Percentiles rank a stretch among this genome's conserved stretches.
phyloP scores from a whole-genome alignment of 2,888 invertebrate species.

The Ryuthela nishihirai region DNA sequence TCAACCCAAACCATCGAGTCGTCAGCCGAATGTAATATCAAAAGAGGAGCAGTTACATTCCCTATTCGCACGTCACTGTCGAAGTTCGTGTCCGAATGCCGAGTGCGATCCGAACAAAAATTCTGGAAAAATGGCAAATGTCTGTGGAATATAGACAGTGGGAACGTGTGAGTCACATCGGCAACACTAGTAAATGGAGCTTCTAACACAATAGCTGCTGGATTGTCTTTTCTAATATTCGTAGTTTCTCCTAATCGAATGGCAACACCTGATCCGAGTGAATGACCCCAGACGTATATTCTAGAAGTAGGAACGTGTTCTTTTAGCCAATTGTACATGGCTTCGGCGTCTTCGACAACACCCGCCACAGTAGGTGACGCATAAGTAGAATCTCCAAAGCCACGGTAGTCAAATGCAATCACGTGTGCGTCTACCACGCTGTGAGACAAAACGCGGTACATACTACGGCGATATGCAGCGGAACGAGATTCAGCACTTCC shows the following conservation, averaged over 20 bases:
- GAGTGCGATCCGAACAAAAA: constrained; percentile 68
- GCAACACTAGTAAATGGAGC: constrained; percentile 88
- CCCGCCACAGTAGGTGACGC: constrained; percentile 65
- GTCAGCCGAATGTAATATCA: constrained; percentile 88
- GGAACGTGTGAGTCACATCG: constrained; percentile 80
- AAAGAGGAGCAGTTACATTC: constrained; percentile 63
- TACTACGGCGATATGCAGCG: constrained; percentile 65
- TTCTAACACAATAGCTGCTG: constrained; percentile 75
- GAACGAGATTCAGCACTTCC: constrained; percentile 71
- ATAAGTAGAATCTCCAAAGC: constrained; percentile 57
- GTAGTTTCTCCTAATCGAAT: constrained; percentile 64
- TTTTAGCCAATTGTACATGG: constrained; percentile 67
- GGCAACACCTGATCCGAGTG: constrained; percentile 75
- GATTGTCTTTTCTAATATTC: constrained; percentile 39
- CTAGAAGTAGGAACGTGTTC: constrained; percentile 60
- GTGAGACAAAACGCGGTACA: constrained; percentile 65
- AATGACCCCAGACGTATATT: constrained; percentile 92
- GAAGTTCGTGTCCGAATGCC: constrained; percentile 49
- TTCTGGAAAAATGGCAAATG: constrained; percentile 79
- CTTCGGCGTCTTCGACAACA: constrained; percentile 74
- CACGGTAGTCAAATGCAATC: constrained; percentile 74
- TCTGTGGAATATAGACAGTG: constrained; percentile 67
- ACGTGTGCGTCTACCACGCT: constrained; percentile 66
- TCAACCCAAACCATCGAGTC: constrained; percentile 78
- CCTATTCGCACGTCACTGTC: constrained; percentile 21